Conservation (phyloP, 2,888 invertebrate genomes). For the Eupithecia vulgata region DNA sequence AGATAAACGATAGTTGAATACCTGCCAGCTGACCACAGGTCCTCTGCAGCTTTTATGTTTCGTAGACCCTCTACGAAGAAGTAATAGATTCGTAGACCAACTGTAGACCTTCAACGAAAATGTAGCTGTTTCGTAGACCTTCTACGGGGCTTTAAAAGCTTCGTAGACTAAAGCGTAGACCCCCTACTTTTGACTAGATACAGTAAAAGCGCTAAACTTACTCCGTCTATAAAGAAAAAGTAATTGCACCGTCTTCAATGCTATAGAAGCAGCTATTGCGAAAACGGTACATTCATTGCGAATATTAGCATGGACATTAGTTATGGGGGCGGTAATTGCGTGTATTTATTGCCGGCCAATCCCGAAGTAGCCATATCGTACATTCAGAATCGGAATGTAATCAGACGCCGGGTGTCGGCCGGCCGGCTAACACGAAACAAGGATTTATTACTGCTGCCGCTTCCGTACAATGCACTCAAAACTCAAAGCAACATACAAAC, state of each 20-base stretch:
- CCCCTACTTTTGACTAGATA: neutral
- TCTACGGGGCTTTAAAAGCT: neutral
- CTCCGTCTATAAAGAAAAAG: constrained; percentile 5
- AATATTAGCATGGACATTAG: constrained; percentile 41
- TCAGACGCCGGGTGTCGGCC: constrained; percentile 52
- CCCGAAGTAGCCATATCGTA: constrained; percentile 47
- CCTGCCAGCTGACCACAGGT: neutral
- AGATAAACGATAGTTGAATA: too few relatives aligned
- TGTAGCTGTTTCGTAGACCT: constrained; percentile 2
- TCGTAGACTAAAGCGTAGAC: neutral
- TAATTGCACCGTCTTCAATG: constrained; percentile 1
- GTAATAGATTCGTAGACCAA: neutral
- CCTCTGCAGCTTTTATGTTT: neutral
- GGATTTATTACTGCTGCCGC: constrained; percentile 57
- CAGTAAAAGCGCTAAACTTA: neutral
- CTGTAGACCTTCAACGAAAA: neutral
- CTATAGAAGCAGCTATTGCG: constrained; percentile 16
- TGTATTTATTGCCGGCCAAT: constrained; percentile 51
- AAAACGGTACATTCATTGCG: constrained; percentile 29
- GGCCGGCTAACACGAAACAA: constrained; percentile 54
- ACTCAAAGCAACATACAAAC: constrained; percentile 56
- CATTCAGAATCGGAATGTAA: constrained; percentile 58
- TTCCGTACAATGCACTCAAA: constrained; percentile 62
- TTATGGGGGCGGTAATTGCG: constrained; percentile 53
- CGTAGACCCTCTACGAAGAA: neutral